Base-by-base conservation (phyloP, 2,113 vertebrate species). In the Neopipo cinnamomea region DNA sequence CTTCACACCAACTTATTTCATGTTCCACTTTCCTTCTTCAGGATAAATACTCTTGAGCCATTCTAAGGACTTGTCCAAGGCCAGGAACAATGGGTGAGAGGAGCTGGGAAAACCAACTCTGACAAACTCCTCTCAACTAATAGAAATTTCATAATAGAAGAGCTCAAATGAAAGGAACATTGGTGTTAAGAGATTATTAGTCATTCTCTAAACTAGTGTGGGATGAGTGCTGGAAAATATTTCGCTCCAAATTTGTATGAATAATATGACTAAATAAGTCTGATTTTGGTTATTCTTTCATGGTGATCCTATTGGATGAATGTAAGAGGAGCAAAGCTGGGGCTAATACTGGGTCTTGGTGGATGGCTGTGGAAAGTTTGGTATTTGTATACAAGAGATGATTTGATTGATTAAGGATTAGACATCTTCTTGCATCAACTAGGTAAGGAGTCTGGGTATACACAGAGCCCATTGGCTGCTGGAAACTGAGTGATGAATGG, bases 151-250 rank as follows among this genome's bases (percentile, higher is more conserved):
- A 1, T 30, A 47, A 14, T 22, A 71, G 62, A 56, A 91, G 19
- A 61, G 27, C 61, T 78, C 19, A 87, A 68, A 78, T 61, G 58
- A 62, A 66, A 66, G 73, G 66, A 92, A 91, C 77, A 52, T 47
- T 85, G 62, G 52, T 89, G 66, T 49, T 89, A 59, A 85, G 56
- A 92, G 65, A 91, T 95, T 91, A 78, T 96, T 93, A 95, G 77
- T 95, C 89, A 95, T 66, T 85, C 70, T 65, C 68, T 62, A 56
- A 92, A 87, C 47, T 37, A 30, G 62, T 75, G 91, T 95, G 78
- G 88, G 96, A 88, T 93, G 89, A 94, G 37, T 24, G 58, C 87
- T 2, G 14, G 81, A 89, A 95, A 91, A 96, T n/a, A 79, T 78
- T 86, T 77, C 39, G 77, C 85, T 88, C 68, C 33, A 12, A 77